phyloP scores from a whole-genome alignment of 2,797 vertebrate genomes.

The Eulemur mongoz region DNA sequence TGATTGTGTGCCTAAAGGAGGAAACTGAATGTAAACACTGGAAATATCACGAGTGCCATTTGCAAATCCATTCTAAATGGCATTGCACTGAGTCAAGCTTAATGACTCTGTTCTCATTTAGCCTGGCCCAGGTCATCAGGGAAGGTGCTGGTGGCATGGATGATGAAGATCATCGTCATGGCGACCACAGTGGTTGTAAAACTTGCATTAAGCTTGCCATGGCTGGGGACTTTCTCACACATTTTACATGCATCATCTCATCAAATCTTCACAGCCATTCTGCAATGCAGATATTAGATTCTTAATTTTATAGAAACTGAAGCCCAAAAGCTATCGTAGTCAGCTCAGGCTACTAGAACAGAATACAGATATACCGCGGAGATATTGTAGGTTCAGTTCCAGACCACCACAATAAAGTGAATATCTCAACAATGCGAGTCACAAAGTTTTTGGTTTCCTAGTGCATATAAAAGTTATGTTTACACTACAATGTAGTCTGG shows the following conservation, averaged over 20 bases:
- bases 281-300: not conserved
- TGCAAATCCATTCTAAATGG: not conserved
- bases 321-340: not conserved
- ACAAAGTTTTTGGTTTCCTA: not conserved
- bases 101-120: not conserved
- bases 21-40: no score
- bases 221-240: not conserved
- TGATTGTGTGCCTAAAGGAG: not conserved
- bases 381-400: not conserved
- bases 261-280: not conserved
- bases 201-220: accelerated
- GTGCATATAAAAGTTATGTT: not conserved
- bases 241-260: accelerated
- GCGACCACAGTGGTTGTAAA: no score
- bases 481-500: no score
- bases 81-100: not conserved
- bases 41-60: not conserved
- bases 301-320: not conserved
- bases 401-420: not conserved
- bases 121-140: not conserved
- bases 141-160: not conserved
- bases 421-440: not conserved
- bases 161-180: not conserved
- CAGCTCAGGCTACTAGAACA: not conserved
- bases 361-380: not conserved